These are phyloP conservation scores for Argyrosomus regius DNA, from an alignment of 2,797 vertebrate species.

Conservation along the genomic window DNA sequence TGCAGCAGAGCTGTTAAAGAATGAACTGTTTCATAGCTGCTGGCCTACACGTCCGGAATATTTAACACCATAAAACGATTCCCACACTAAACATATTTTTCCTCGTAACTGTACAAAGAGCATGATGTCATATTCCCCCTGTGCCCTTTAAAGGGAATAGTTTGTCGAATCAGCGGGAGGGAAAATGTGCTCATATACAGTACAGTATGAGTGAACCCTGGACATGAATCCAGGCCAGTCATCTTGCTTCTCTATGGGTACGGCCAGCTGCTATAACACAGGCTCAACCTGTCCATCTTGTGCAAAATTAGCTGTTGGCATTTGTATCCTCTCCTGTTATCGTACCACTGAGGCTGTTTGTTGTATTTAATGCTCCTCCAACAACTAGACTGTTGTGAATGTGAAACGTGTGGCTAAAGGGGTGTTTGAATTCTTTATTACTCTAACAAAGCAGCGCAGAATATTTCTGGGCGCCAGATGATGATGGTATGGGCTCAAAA, in stretches of 20 bases:
- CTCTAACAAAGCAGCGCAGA: constrained; percentile 40
- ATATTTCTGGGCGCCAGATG: constrained; percentile 34
- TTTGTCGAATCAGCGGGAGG: constrained; percentile 54
- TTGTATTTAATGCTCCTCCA: constrained; percentile 50
- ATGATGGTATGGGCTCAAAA: constrained; percentile 31
- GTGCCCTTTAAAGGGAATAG: constrained; percentile 69
- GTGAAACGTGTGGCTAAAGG: constrained; percentile 40
- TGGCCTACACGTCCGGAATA: constrained; percentile 59
- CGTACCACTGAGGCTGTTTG: constrained; percentile 43
- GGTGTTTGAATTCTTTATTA: constrained; percentile 48
- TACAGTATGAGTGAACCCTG: constrained; percentile 28
- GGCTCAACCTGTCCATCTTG: constrained; percentile 20
- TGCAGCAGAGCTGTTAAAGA: constrained; percentile 57
- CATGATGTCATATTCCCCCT: constrained; percentile 72
- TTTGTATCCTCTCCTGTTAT: constrained; percentile 33
- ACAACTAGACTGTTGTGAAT: constrained; percentile 43
- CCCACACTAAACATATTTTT: constrained; percentile 68
- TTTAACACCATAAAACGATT: constrained; percentile 65
- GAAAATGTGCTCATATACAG: constrained; percentile 48
- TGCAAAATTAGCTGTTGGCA: constrained; percentile 35
- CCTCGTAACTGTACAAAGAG: constrained; percentile 62
- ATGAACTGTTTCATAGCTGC: constrained; percentile 64
- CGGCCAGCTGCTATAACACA: constrained; percentile 12
- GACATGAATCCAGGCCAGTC: constrained; percentile 27
- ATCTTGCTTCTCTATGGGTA: constrained; percentile 25